phyloP scores from a whole-genome alignment of 2,113 vertebrate genomes.

The Apeltes quadracus region DNA sequence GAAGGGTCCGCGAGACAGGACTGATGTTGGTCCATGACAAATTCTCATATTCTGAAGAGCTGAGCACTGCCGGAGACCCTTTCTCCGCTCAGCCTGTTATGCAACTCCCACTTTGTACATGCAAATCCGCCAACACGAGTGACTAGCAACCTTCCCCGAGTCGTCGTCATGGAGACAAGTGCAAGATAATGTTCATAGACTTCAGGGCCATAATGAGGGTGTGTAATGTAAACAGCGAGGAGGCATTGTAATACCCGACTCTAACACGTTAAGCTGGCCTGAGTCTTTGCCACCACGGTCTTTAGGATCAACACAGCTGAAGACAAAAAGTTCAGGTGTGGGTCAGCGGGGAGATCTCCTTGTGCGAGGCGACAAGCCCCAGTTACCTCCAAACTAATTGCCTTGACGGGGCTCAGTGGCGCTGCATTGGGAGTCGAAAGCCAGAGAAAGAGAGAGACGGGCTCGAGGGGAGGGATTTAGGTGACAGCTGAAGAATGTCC shows the following conservation, averaged over 20 bases:
- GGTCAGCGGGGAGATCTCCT: slow-evolving; percentile 59
- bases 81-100: slow-evolving; percentile 61
- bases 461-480: slow-evolving; percentile 69
- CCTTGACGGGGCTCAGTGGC: slow-evolving; percentile 61
- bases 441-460: slow-evolving; percentile 37
- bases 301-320: slow-evolving; percentile 10
- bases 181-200: slow-evolving; percentile 67
- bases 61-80: slow-evolving; percentile 34
- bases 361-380: slow-evolving; percentile 39
- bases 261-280: slow-evolving; percentile 40
- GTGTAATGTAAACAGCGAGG: slow-evolving; percentile 64
- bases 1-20: slow-evolving; percentile 31
- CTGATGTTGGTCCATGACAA: slow-evolving; percentile 53
- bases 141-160: slow-evolving; percentile 64
- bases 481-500: slow-evolving; percentile 91
- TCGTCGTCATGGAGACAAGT: slow-evolving; percentile 65
- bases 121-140: slow-evolving; percentile 75
- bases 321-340: slow-evolving; percentile 56
- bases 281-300: slow-evolving; percentile 33
- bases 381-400: slow-evolving; percentile 56
- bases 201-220: slow-evolving; percentile 57
- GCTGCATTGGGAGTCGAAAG: slow-evolving; percentile 43
- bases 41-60: slow-evolving; percentile 53
- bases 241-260: slow-evolving; percentile 44
- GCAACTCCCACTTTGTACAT: slow-evolving; percentile 74